Percentiles rank a stretch among this genome's conserved stretches.
phyloP scores from a whole-genome alignment of 1,140 invertebrate species.

The Physella acuta region DNA sequence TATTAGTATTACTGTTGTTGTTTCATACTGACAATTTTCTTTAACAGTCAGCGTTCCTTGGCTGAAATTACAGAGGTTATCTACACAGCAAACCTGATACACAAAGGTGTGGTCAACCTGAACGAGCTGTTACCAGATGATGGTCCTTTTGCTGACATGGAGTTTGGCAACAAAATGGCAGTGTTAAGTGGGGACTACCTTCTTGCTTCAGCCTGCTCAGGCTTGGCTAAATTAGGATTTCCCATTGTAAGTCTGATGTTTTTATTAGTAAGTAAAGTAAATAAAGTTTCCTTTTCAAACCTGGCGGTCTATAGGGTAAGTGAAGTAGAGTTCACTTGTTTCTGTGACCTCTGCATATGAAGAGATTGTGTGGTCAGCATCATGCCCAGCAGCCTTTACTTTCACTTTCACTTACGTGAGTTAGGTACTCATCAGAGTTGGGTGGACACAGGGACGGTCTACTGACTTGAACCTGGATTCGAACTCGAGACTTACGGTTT shows the following conservation, averaged over 20 bases:
- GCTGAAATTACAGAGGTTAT: conserved; percentile 61
- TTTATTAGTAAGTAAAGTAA: too few relatives aligned
- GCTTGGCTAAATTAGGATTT: conserved; percentile 78
- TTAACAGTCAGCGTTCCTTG: conserved; percentile 58
- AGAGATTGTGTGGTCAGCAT: too few relatives aligned
- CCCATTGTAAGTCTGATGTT: conserved; percentile 67
- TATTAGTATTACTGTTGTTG: conserved; percentile 51
- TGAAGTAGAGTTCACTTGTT: too few relatives aligned
- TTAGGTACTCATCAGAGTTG: too few relatives aligned
- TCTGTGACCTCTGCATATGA: too few relatives aligned
- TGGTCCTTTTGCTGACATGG: conserved; percentile 73
- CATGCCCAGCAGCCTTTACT: too few relatives aligned
- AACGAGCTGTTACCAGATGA: conserved; percentile 56
- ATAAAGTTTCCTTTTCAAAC: too few relatives aligned
- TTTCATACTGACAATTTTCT: conserved; percentile 41
- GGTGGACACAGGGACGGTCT: too few relatives aligned
- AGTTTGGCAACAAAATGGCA: conserved; percentile 93
- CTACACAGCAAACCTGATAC: conserved; percentile 57
- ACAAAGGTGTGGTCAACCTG: conserved; percentile 72
- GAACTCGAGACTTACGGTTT: too few relatives aligned
- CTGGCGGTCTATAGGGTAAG: too few relatives aligned
- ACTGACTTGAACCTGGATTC: too few relatives aligned
- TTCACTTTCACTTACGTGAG: too few relatives aligned
- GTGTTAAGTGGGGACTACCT: conserved; percentile 90
- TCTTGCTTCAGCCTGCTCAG: conserved; percentile 83